Base-by-base conservation (phyloP, 2,888 invertebrate genomes). In the Malthinus flaveolus region DNA sequence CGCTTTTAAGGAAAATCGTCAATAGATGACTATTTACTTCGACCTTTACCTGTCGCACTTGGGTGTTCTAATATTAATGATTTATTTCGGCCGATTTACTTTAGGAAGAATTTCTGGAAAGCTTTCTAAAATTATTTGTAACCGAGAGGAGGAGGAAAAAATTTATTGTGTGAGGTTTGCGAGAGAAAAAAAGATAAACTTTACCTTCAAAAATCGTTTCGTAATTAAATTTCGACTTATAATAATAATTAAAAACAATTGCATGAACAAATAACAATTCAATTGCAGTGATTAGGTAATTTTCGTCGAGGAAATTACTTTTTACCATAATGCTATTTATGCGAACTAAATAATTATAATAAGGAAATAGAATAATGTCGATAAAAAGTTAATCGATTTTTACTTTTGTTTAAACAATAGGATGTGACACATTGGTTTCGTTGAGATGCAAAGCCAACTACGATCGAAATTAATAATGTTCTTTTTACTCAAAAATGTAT, bases 21-120 rank as follows among this genome's bases (percentile, higher is more conserved):
- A 50, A 54, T 49, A 32, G 50, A 51, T 53, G 57, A 60, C 60
- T 60, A 57, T 57, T n/a, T 57, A 35, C 48, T 59, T 59, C 45
- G 54, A 35, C 46, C 23, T 32, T 23, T 49, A 58, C 15, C 36
- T 59, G 55, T 59, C 55, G 47, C 31, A 10, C 35, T 45, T 58
- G 12, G 32, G 48, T 42, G 47, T 48, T 37, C 49, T 34, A 54
- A 50, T 59, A 37, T 32, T 55, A 23, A 23, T 23, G 23, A 23
- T 23, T 23, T 23, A 23, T 23, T 23, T 23, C 23, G 5, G 5
- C 23, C 5, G 23, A 5, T 3, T 42, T 15, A 42, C 23, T 23
- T 23, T 42, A n/a, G 12, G 9, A 9, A 13, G 15, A 15, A 13
- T 39, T 42, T 42, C 9, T 42, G 13, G 7, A 15, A 15, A 35